Evolutionary conservation across 2,888 invertebrate species (phyloP).

Genomic region (Pomacea canaliculata): DNA sequence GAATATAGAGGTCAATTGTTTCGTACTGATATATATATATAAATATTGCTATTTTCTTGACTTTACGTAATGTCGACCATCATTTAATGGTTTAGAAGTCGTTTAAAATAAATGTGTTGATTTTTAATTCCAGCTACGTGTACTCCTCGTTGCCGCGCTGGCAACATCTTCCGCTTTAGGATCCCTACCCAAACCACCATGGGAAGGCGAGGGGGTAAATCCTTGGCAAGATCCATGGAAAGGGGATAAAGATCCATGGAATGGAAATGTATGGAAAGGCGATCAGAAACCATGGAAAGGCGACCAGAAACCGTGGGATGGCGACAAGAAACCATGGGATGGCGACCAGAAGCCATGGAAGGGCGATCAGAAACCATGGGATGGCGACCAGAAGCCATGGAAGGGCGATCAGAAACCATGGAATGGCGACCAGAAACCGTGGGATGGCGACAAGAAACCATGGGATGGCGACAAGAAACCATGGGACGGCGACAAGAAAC

Average conservation of each 20-base stretch:
- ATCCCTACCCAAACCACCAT: not conserved
- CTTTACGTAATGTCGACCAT: too few relatives aligned
- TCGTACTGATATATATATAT: too few relatives aligned
- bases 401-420: not conserved
- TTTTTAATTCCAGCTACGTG: too few relatives aligned
- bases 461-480: not conserved
- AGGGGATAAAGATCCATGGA: not conserved
- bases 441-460: not conserved
- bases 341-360: not conserved
- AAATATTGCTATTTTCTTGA: too few relatives aligned
- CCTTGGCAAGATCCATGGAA: constrained; percentile 1
- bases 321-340: not conserved
- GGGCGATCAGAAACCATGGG: not conserved
- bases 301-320: not conserved
- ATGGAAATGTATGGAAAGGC: not conserved
- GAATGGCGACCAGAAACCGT: not conserved
- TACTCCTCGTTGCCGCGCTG: too few relatives aligned
- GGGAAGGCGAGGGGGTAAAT: not conserved
- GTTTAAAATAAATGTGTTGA: too few relatives aligned
- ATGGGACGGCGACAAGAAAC: not conserved
- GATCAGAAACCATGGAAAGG: not conserved
- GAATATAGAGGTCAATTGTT: too few relatives aligned
- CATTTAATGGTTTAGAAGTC: too few relatives aligned
- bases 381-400: not conserved
- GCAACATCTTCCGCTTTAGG: too few relatives aligned